Evolutionary conservation across 2,797 vertebrate species (phyloP).

Genomic region (Alca torda): DNA sequence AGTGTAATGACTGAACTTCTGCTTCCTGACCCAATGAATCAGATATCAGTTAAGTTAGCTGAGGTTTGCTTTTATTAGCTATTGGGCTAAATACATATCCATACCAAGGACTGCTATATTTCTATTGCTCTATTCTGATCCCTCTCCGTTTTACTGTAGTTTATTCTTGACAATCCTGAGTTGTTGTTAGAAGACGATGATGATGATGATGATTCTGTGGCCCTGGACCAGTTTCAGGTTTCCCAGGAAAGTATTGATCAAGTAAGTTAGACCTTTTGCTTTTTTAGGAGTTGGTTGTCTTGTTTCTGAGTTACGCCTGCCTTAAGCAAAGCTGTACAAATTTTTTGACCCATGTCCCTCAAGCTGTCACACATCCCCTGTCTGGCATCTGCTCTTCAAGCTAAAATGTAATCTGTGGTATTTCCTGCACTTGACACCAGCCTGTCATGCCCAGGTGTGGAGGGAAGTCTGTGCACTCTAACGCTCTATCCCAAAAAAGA

Average conservation of each 20-base stretch:
- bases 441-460: fast-evolving
- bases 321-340: not conserved
- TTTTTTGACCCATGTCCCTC: not conserved
- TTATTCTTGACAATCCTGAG: slow-evolving; percentile 76
- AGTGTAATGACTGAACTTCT: not conserved
- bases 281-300: not conserved
- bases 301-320: not conserved
- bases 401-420: not conserved
- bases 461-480: not conserved
- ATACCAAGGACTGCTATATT: fast-evolving
- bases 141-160: slow-evolving; percentile 49
- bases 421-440: not conserved
- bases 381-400: not conserved
- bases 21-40: not conserved
- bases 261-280: slow-evolving; percentile 51
- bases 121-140: not conserved
- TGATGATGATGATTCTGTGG: slow-evolving; percentile 41
- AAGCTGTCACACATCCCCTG: not conserved
- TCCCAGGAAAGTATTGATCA: slow-evolving; percentile 75
- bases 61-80: not conserved
- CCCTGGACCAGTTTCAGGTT: slow-evolving; percentile 55
- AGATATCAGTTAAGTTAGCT: not conserved
- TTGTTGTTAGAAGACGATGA: slow-evolving; percentile 60
- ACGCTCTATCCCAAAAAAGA: not conserved
- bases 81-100: not conserved